Evolutionary conservation across 2,113 vertebrate species (phyloP).

Genomic region (Cnemophilus loriae): DNA sequence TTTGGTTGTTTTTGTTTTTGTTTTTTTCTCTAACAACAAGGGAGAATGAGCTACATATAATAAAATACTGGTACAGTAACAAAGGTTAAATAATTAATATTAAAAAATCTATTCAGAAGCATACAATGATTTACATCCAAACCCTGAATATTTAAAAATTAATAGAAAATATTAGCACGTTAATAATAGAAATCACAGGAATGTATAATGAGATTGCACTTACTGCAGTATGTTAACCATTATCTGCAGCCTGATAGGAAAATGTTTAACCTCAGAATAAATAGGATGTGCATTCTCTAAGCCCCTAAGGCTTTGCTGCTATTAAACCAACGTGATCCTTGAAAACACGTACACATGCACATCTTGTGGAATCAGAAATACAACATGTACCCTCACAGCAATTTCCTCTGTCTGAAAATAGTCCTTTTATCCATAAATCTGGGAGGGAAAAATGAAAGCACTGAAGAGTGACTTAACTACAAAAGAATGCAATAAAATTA

Average conservation of each 20-base stretch:
- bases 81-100: slow-evolving; percentile 1
- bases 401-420: slow-evolving; percentile 37
- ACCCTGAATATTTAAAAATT: slow-evolving; percentile 25
- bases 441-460: slow-evolving; percentile 10
- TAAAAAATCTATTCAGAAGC: not conserved
- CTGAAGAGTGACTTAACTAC: slow-evolving; percentile 8
- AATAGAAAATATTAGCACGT: slow-evolving; percentile 43
- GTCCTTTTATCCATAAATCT: not conserved
- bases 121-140: not conserved
- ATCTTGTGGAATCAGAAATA: slow-evolving; percentile 4
- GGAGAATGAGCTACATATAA: not conserved
- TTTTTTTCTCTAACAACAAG: not conserved
- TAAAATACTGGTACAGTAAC: not conserved
- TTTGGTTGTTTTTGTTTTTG: not conserved
- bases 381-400: not conserved
- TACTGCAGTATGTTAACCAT: not conserved
- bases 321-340: slow-evolving; percentile 3
- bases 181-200: slow-evolving; percentile 41
- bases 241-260: slow-evolving; percentile 16
- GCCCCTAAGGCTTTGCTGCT: slow-evolving; percentile 16
- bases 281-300: not conserved
- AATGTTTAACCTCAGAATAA: slow-evolving; percentile 43
- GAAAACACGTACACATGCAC: not conserved
- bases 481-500: slow-evolving; percentile 40
- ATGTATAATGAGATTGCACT: slow-evolving; percentile 2